phyloP scores from a whole-genome alignment of 2,888 invertebrate species.

The Melinopterus prodromus region DNA sequence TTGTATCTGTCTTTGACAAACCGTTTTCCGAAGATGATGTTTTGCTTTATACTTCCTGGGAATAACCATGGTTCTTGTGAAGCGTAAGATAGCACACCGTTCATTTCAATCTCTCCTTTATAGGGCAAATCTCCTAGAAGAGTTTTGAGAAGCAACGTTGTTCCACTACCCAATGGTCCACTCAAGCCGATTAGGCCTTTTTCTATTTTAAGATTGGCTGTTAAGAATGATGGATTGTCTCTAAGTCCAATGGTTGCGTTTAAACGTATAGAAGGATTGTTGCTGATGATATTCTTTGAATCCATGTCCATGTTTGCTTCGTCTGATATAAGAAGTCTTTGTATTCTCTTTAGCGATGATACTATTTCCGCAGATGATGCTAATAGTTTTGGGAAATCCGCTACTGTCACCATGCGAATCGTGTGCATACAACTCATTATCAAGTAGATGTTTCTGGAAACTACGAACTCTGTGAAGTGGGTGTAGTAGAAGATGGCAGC shows the following conservation, averaged over 20 bases:
- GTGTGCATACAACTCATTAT: slow-evolving; percentile 89
- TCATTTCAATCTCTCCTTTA: slow-evolving; percentile 59
- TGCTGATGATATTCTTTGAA: slow-evolving; percentile 11
- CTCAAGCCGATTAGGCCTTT: slow-evolving; percentile 64
- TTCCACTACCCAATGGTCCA: slow-evolving; percentile 73
- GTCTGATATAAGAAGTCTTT: slow-evolving; percentile 63
- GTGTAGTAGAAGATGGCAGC: slow-evolving; percentile 50
- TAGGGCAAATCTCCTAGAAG: slow-evolving; percentile 59
- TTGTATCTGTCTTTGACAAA: slow-evolving; percentile 66
- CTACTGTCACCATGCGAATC: slow-evolving; percentile 83
- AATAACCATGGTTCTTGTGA: slow-evolving; percentile 72
- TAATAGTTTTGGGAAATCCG: slow-evolving; percentile 87
- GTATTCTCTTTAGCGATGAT: slow-evolving; percentile 77
- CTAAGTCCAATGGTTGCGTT: slow-evolving; percentile 29
- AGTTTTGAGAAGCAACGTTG: slow-evolving; percentile 61
- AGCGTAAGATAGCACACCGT: slow-evolving; percentile 65
- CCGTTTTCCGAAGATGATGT: slow-evolving; percentile 77
- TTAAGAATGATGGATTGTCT: slow-evolving; percentile 53
- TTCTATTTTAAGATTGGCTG: slow-evolving; percentile 58
- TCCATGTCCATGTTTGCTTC: slow-evolving; percentile 49
- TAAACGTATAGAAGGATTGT: slow-evolving; percentile 33
- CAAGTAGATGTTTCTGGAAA: slow-evolving; percentile 86
- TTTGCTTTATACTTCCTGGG: slow-evolving; percentile 72
- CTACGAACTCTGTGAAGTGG: slow-evolving; percentile 69
- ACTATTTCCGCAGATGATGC: slow-evolving; percentile 81